A percentile compares a stretch with the other conserved stretches of the same genome.
Conservation (phyloP, 1,140 invertebrate species). For the Tetragnatha versicolor region DNA sequence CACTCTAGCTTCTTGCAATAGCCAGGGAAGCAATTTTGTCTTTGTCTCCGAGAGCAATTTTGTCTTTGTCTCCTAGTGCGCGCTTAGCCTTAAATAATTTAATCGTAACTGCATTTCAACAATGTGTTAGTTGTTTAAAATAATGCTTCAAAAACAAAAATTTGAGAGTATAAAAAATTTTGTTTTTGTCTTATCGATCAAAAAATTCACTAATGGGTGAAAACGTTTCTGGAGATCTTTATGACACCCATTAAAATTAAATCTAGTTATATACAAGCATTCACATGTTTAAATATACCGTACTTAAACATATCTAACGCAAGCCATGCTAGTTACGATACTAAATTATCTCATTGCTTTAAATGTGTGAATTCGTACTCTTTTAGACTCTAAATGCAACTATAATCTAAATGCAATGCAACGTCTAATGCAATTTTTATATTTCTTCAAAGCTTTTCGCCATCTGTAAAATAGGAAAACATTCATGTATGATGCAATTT, state of each 20-base stretch:
- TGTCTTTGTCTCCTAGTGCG: no score
- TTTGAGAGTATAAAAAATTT: no score
- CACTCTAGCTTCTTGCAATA: no score
- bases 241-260: slow-evolving; percentile 4
- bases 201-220: no score
- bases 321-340: slow-evolving; percentile 28
- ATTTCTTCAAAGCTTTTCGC: neutral
- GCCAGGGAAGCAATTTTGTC: no score
- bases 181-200: no score
- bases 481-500: neutral
- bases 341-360: neutral
- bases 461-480: slow-evolving; percentile 3
- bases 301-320: neutral
- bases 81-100: no score
- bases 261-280: neutral
- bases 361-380: neutral
- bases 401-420: slow-evolving; percentile 26
- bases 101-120: no score
- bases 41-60: no score
- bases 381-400: slow-evolving; percentile 5
- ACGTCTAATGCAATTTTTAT: slow-evolving; percentile 15
- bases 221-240: no score
- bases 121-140: no score
- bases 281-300: neutral
- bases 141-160: no score